Percentiles rank a stretch among this genome's conserved stretches.
Conservation (phyloP, 2,888 invertebrate species). For the Elysia crispata region DNA sequence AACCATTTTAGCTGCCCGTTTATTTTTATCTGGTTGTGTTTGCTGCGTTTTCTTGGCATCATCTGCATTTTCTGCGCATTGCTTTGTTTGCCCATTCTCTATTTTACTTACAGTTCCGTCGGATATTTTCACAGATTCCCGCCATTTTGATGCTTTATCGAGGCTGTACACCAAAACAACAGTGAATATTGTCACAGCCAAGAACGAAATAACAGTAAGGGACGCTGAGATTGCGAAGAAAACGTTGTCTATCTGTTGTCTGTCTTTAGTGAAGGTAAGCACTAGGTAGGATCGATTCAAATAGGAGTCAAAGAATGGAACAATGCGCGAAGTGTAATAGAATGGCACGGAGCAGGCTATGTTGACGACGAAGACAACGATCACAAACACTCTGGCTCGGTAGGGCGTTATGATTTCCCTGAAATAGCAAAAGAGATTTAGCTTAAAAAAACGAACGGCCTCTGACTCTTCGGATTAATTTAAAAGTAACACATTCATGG, state of each 20-base stretch:
- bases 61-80: not conserved
- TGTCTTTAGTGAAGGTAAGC: slow-evolving; percentile 13
- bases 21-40: not conserved
- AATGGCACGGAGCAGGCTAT: slow-evolving; percentile 3
- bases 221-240: slow-evolving; percentile 1
- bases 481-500: no score
- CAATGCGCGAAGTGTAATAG: slow-evolving; percentile 12
- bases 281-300: slow-evolving; percentile 1
- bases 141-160: slow-evolving; percentile 11
- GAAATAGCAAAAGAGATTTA: not conserved
- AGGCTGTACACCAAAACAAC: not conserved
- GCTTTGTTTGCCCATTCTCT: no score
- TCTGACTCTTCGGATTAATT: no score
- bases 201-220: slow-evolving; percentile 10
- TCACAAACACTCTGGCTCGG: not conserved
- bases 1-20: slow-evolving; percentile 31
- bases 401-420: slow-evolving; percentile 6
- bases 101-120: no score
- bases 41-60: not conserved
- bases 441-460: no score
- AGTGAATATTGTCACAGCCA: slow-evolving; percentile 10
- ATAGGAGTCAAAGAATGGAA: not conserved
- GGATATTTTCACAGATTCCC: not conserved
- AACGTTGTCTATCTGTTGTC: not conserved
- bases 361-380: slow-evolving; percentile 4